Conservation (phyloP, 2,113 vertebrate species). For the Poecile atricapillus region DNA sequence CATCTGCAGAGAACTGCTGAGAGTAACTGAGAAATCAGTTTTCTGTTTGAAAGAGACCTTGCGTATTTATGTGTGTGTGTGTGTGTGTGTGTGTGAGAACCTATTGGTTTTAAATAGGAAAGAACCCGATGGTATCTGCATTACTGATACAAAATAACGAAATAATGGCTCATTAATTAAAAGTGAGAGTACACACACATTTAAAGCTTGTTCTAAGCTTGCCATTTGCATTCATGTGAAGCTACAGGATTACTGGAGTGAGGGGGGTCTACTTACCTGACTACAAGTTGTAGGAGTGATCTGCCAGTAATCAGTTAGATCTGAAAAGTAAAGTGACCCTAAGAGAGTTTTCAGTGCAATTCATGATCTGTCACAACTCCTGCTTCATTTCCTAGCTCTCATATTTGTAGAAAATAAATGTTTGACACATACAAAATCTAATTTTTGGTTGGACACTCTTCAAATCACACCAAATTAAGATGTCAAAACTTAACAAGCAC, state of each 20-base stretch:
- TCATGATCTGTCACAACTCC: background rate
- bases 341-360: background rate
- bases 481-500: background rate
- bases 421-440: background rate
- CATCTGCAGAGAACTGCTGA: background rate
- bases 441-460: background rate
- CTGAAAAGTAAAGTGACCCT: background rate
- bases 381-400: background rate
- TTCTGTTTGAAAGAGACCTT: background rate
- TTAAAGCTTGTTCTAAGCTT: background rate
- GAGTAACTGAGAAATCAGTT: background rate
- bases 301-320: background rate
- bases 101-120: background rate
- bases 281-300: background rate
- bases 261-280: background rate
- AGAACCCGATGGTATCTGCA: accelerated
- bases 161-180: background rate
- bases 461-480: background rate
- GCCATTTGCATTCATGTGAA: background rate
- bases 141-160: background rate
- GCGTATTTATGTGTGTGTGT: background rate
- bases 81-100: background rate
- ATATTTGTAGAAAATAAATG: background rate
- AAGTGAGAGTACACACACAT: background rate
- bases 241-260: background rate